Evolutionary conservation across 2,888 invertebrate species (phyloP), one percentile per base, ranked within the genome.

Genomic region (Ichneumon xanthorius): DNA sequence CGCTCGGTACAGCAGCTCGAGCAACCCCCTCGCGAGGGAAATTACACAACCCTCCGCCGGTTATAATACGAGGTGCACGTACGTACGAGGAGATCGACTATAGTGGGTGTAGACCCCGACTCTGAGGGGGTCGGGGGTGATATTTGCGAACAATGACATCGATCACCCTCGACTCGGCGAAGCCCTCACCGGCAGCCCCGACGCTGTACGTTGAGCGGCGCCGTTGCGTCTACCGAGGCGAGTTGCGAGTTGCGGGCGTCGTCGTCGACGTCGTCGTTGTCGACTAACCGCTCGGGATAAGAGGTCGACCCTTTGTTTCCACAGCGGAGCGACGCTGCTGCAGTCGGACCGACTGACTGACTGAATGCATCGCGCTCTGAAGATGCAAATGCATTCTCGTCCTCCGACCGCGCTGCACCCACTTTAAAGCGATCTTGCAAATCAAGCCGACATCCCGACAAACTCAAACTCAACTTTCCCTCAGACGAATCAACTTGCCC

Each of bases 101-200:
- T 30, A 65, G 22, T 53, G 33, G 45, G 11, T 37, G 53, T 71
- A 61, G 65, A 68, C 26, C 65, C 16, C 14, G 40, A 14, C 48
- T 68, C 3, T 26, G 16, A 16, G 9, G 22, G 40, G 61, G 26
- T 40, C 11, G 50, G 7, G 50, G 73, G 86, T 71, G 88, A 87
- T 91, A 90, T 91, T 91, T 90, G 89, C 89, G 91, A 90, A 90
- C 89, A 92, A 90, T 89, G 90, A 89, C 88, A 91, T 92, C 91
- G 92, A 91, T 92, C 91, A 87, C 77, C 80, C 86, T 50, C 67
- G 19, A 40, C 67, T 67, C 40, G 37, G n/a, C 53, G 65, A 37
- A 50, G 11, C 65, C n/a, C 65, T 45, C 79, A 50, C 63, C 22
- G 37, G 14, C 63, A 63, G 6, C 63, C 65, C 55, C 48, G 5